phyloP scores from a whole-genome alignment of 2,888 invertebrate species.

The Tenthredo scrophulariae region DNA sequence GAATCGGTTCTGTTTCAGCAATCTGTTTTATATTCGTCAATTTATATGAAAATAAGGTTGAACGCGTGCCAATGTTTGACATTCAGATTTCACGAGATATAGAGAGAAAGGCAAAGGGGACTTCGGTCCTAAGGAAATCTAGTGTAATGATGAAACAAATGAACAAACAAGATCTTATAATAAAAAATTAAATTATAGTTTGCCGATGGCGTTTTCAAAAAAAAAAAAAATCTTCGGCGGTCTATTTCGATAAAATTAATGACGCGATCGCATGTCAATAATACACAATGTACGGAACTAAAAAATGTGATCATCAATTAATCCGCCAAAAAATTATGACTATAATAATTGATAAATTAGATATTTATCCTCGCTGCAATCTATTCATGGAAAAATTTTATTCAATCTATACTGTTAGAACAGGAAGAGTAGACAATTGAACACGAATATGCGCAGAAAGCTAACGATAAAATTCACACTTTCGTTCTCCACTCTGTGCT shows the following conservation, averaged over 20 bases:
- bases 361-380: not conserved
- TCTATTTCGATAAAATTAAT: not conserved
- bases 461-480: not conserved
- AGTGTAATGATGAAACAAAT: not conserved
- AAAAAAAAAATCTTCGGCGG: not conserved
- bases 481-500: not conserved
- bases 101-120: conserved; percentile 14
- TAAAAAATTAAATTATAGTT: not conserved
- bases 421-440: not conserved
- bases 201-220: not conserved
- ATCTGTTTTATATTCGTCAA: conserved; percentile 36
- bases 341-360: not conserved
- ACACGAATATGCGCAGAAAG: not conserved
- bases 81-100: not conserved
- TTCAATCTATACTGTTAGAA: not conserved
- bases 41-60: conserved; percentile 48
- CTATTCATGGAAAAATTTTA: not conserved
- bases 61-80: not conserved
- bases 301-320: not conserved
- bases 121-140: not conserved
- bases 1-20: conserved; percentile 17
- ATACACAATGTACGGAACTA: not conserved
- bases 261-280: not conserved
- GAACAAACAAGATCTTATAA: not conserved
- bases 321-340: not conserved